A percentile compares a stretch with the other conserved stretches of the same genome.
These are phyloP conservation scores for Archilochus colubris DNA, from an alignment of 2,113 vertebrate genomes.

Conservation along the genomic window DNA sequence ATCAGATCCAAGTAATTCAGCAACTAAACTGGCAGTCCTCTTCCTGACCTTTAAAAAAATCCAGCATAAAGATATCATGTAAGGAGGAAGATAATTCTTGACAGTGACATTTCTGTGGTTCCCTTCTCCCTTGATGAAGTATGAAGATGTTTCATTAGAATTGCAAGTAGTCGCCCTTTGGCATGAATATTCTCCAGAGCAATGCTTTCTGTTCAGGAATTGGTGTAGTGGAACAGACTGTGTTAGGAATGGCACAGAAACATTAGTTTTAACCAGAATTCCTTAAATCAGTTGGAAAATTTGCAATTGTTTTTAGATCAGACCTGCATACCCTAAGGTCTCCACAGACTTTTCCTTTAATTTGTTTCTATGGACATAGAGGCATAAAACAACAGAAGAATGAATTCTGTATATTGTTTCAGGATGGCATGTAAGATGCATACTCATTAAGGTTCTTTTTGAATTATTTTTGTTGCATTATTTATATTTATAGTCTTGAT, in stretches of 20 bases:
- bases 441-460: not conserved
- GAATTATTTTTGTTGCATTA: not conserved
- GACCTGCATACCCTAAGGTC: not conserved
- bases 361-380: not conserved
- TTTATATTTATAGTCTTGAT: not conserved
- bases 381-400: not conserved
- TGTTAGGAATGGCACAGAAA: not conserved
- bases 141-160: not conserved
- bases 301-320: not conserved
- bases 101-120: not conserved
- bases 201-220: not conserved
- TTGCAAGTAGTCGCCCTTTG: conserved; percentile 7
- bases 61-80: not conserved
- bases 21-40: not conserved
- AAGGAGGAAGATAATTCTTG: not conserved
- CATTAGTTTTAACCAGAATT: not conserved
- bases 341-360: not conserved
- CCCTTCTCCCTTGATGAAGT: not conserved
- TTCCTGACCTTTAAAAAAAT: not conserved
- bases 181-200: conserved; percentile 23
- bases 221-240: not conserved
- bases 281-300: not conserved
- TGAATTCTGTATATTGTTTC: not conserved
- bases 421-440: not conserved
- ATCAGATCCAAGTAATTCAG: not conserved